Base-by-base conservation (phyloP, 2,113 vertebrate species). In the Falco punctatus region DNA sequence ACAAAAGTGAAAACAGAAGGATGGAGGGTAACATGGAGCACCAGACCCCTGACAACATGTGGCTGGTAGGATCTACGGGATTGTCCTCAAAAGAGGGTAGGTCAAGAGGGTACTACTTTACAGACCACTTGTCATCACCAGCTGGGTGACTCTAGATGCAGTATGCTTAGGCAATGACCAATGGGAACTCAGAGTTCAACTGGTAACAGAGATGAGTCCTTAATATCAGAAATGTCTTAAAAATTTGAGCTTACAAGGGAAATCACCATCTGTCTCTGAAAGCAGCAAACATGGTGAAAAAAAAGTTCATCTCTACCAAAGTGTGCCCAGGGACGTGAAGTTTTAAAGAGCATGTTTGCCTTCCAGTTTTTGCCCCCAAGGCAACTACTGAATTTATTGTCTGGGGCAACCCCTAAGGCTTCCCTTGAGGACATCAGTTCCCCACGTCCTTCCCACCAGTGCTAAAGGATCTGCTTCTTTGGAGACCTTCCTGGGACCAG, bases 11-110 rank as follows among this genome's bases (percentile, higher is more conserved):
- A 52, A 0, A 0, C 20, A 46, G 73, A n/a, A 2, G 2, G 40
- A 49, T 0, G 6, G 33, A 75, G 6, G 10, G 24, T 38, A n/a
- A n/a, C 0, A 0, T 3, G 27, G 27, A 82, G 11, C 44, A 46
- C 24, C 3, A 4, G 32, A 58, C 1, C 17, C 20, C n/a, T 33
- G 18, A 16, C 10, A 49, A 13, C 18, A 8, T 3, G 10, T 65
- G 65, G 35, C 35, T 58, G 33, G 15, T 9, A 27, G 30, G 30
- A 49, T 46, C 49, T 40, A 3, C 1, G 7, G n/a, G 19, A n/a
- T 67, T 88, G 40, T 67, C 54, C 20, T 66, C 62, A 23, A 61
- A 89, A 28, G 16, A 65, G 21, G 2, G 19, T 2, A 42, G 17
- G 9, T 49, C 66, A 90, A 44, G 58, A 54, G 15, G 15, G 5